Evolutionary conservation across 1,140 invertebrate species (phyloP), one percentile per base, ranked within the genome.

Genomic region (Himalopsyche phryganea): DNA sequence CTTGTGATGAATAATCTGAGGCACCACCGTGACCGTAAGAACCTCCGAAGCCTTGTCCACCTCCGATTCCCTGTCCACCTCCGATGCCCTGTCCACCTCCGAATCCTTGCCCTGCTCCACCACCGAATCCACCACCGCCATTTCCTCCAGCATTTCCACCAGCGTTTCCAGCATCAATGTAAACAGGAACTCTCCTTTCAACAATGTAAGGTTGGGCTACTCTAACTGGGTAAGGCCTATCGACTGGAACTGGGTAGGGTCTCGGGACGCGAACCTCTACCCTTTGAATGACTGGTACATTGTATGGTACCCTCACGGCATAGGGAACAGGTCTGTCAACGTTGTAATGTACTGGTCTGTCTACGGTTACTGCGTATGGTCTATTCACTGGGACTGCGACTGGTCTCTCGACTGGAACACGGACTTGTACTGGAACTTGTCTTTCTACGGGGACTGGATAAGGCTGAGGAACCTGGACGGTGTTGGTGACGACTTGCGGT

Each of bases 331-430:
- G 50, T 41, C 63, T 65, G 36, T 66, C 56, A 15, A 59, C 56
- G n/a, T 61, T 61, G 36, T 63, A 58, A 11, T 18, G 56, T 13
- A 65, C 60, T 2, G 38, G 23, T 54, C 65, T 66, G 33, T 63
- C 63, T 5, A 66, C 61, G 36, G 48, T 52, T 18, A 66, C 65
- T 47, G 65, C 58, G 50, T 66, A 66, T 9, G 66, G 66, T 35
- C 61, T 64, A 1, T 36, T 35, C 1, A 66, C 57, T 28, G 63
- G 63, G 0, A 54, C 41, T 41, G 63, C 52, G n/a, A 63, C 61
- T 9, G 64, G 63, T 32, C 45, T 54, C 11, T 66, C 58, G 1
- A 66, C 61, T 23, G 45, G 54, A 5, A 67, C 58, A 10, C 61
- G 57, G 9, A 66, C 63, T 0, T 58, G 54, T 14, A 64, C 60